phyloP scores from a whole-genome alignment of 2,113 vertebrate species.

The Apeltes quadracus region DNA sequence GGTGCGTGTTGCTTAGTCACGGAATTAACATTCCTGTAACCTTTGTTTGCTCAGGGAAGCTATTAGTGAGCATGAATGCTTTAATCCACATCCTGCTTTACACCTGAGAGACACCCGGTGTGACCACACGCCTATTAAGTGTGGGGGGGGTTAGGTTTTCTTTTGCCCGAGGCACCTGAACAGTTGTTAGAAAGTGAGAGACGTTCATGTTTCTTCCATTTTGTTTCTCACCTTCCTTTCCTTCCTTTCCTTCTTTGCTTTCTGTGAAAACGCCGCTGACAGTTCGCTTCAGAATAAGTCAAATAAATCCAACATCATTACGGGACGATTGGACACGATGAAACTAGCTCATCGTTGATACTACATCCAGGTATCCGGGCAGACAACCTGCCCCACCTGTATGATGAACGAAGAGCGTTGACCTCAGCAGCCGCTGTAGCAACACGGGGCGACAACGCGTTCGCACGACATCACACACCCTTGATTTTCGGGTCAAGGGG shows the following conservation, averaged over 20 bases:
- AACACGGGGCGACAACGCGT: constrained; percentile 3
- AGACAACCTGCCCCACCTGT: not conserved
- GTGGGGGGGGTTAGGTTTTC: not conserved
- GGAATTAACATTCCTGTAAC: constrained; percentile 55
- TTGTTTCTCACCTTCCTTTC: not conserved
- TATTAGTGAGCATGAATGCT: constrained; percentile 23
- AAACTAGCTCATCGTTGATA: too few species aligned
- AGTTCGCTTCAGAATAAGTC: too few species aligned
- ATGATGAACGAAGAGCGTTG: not conserved
- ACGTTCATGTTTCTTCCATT: not conserved
- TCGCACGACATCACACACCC: constrained; percentile 30
- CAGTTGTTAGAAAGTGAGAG: constrained; percentile 3
- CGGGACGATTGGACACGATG: too few species aligned
- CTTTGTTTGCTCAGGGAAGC: constrained; percentile 58
- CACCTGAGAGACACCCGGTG: constrained; percentile 34
- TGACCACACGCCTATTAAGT: constrained; percentile 20
- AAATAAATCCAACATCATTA: too few species aligned
- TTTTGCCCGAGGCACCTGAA: constrained; percentile 21
- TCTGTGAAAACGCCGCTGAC: too few species aligned
- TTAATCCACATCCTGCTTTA: constrained; percentile 16
- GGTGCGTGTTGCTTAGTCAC: constrained; percentile 54
- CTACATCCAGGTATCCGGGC: not conserved
- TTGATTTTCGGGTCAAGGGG: constrained; percentile 25
- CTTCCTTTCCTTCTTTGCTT: too few species aligned
- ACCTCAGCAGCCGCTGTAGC: not conserved